These are phyloP conservation scores for Amblyjoppa proteus DNA, from an alignment of 2,888 invertebrate genomes.

Conservation along the genomic window DNA sequence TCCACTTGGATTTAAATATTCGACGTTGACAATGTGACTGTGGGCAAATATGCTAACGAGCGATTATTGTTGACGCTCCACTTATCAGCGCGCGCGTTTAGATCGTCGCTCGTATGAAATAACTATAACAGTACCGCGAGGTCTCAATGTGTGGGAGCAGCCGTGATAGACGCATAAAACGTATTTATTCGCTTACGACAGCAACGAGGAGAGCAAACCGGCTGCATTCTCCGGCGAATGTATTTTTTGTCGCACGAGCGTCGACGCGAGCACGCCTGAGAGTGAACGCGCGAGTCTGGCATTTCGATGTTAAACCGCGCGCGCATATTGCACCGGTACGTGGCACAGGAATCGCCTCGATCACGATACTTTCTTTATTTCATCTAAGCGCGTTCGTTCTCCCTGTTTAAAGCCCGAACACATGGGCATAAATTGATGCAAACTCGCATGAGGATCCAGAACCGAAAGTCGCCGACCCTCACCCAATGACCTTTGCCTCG, in stretches of 20 bases:
- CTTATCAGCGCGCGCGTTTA: not conserved
- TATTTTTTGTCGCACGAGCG: slow-evolving; percentile 36
- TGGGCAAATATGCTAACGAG: slow-evolving; percentile 15
- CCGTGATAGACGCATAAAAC: slow-evolving; percentile 23
- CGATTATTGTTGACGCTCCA: not conserved
- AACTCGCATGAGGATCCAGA: slow-evolving; percentile 32
- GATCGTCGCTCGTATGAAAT: slow-evolving; percentile 14
- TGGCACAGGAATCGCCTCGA: slow-evolving; percentile 7
- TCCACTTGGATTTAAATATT: not conserved
- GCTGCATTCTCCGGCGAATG: slow-evolving; percentile 49
- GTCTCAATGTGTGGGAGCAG: slow-evolving; percentile 49
- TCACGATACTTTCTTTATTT: slow-evolving; percentile 57
- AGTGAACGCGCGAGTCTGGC: slow-evolving; percentile 49
- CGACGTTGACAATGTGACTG: not conserved
- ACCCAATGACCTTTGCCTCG: slow-evolving; percentile 54
- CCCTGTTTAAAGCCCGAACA: slow-evolving; percentile 3
- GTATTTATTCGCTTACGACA: slow-evolving; percentile 26
- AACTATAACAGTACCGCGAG: slow-evolving; percentile 4
- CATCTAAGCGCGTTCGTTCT: slow-evolving; percentile 12
- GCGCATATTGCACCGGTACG: slow-evolving; percentile 34
- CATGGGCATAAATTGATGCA: not conserved
- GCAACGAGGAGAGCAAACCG: slow-evolving; percentile 34
- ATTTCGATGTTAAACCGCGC: slow-evolving; percentile 42
- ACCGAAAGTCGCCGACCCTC: slow-evolving; percentile 48
- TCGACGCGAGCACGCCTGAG: slow-evolving; percentile 23